Evolutionary conservation across 2,888 invertebrate genomes (phyloP), one percentile per base, ranked within the genome.

Genomic region (Athetis lepigone): DNA sequence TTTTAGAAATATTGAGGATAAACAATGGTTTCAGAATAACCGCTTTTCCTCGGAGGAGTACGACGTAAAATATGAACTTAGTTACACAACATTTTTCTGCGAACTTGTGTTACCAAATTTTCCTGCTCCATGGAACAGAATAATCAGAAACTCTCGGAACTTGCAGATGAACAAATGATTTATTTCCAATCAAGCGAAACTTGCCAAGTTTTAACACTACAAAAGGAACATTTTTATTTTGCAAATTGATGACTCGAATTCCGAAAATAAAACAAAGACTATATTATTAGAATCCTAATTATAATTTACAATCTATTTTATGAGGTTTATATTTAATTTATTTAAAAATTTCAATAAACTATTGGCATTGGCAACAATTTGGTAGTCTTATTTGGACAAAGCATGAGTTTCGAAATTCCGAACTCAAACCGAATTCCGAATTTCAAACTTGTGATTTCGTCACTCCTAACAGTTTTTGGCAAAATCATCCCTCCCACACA

Each of bases 101-200:
- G 59, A 63, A 58, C 5, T 16, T 37, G n/a, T 18, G 25, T 60
- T 33, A 13, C 11, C 13, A 13, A 33, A 13, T 33, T 33, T 33
- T 33, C 33, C 33, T 33, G 33, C 13, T 33, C 8, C 13, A 13
- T 33, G 13, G 51, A 57, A 67, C 73, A 63, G 73, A 52, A 62
- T 77, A 77, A 72, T 77, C 72, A n/a, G 70, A 50, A 75, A 47
- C 54, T 74, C 62, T 23, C 33, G 55, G 54, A 75, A 59, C 29
- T 55, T 52, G 25, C 16, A 75, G 56, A 65, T 54, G 46, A 21
- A 57, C 40, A 23, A 51, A 52, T 63, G 64, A 67, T 61, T 70
- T 68, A 68, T 72, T 51, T 66, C 57, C 58, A 72, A 79, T 73
- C 60, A 63, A 69, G 51, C 40, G 40, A 59, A 46, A 45, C 62